Evolutionary conservation across 2,888 invertebrate species (phyloP).

Genomic region (Caenorhabditis sp.): DNA sequence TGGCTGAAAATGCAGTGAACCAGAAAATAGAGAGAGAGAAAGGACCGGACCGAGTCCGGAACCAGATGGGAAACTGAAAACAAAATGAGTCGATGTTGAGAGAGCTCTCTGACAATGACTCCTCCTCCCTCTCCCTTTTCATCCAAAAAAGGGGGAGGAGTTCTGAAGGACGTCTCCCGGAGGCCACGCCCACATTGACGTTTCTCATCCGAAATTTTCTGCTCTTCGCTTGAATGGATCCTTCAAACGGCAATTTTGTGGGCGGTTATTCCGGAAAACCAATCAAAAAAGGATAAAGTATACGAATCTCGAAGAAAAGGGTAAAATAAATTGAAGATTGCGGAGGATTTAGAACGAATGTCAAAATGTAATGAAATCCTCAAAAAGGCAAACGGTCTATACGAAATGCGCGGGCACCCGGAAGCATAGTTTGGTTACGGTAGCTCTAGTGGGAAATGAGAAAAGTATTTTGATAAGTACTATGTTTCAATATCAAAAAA

Average conservation of each 20-base stretch:
- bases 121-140: constrained; percentile 7
- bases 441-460: too few relatives aligned
- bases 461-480: too few relatives aligned
- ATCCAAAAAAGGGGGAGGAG: constrained; percentile 49
- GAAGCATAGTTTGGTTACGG: neutral
- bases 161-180: constrained; percentile 51
- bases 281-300: constrained; percentile 17
- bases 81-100: constrained; percentile 27
- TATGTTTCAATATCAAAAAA: too few relatives aligned
- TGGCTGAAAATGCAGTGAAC: neutral
- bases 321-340: neutral
- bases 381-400: neutral
- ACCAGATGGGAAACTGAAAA: constrained; percentile 20
- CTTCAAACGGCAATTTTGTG: constrained; percentile 13
- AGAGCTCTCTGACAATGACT: constrained; percentile 40
- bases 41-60: neutral
- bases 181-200: constrained; percentile 40
- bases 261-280: constrained; percentile 27
- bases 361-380: constrained; percentile 1
- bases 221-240: constrained; percentile 45
- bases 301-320: neutral
- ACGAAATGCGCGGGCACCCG: neutral
- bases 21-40: neutral
- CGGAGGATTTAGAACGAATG: neutral
- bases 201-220: constrained; percentile 21